These are phyloP conservation scores for Amphiprion ocellaris DNA, from an alignment of 2,113 vertebrate species.

Conservation along the genomic window DNA sequence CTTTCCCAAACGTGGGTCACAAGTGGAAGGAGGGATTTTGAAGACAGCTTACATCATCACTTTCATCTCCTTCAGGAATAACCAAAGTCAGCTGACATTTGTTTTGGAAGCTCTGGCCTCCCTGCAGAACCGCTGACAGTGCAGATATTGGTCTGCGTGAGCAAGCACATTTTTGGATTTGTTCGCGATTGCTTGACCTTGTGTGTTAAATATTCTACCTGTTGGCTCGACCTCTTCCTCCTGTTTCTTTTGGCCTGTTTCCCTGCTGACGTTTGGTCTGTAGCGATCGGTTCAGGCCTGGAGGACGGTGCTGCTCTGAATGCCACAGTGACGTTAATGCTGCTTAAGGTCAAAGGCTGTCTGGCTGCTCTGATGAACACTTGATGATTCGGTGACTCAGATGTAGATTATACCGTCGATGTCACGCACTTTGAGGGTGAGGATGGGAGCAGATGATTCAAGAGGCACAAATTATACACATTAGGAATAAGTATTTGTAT, in stretches of 20 bases:
- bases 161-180: conserved; percentile 21
- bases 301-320: conserved; percentile 29
- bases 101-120: conserved; percentile 33
- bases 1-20: conserved; percentile 16
- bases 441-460: neutral
- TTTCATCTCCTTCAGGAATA: conserved; percentile 23
- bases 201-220: conserved; percentile 26
- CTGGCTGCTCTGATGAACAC: conserved; percentile 22
- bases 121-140: conserved; percentile 11
- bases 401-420: neutral
- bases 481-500: neutral
- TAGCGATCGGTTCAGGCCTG: conserved; percentile 5
- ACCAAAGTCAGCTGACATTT: conserved; percentile 42
- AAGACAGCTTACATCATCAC: conserved; percentile 48
- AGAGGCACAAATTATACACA: too few species aligned
- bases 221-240: conserved; percentile 14
- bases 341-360: conserved; percentile 33
- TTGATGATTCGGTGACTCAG: conserved; percentile 36
- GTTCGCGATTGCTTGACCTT: conserved; percentile 20
- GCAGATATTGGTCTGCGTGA: conserved; percentile 10
- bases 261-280: conserved; percentile 32
- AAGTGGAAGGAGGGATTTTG: conserved; percentile 20
- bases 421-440: neutral
- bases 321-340: conserved; percentile 36
- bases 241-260: conserved; percentile 7